Percentiles rank a stretch among this genome's conserved stretches.
phyloP scores from a whole-genome alignment of 2,888 invertebrate species.

The Dascillus cervinus region DNA sequence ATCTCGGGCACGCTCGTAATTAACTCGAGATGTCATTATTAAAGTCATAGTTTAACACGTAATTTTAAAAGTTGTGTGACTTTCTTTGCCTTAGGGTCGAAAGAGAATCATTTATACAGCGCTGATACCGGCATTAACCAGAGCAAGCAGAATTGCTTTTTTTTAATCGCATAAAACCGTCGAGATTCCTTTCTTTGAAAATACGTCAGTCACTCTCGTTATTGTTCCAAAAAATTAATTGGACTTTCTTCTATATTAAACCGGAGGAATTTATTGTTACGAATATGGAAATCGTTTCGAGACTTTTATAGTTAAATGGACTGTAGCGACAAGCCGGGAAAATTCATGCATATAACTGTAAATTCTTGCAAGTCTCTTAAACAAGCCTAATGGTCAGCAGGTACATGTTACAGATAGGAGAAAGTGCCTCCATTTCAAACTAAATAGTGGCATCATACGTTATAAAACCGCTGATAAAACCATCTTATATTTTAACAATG shows the following conservation, averaged over 20 bases:
- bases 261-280: too few species aligned
- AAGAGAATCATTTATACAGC: conserved; percentile 15
- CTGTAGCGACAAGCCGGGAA: too few species aligned
- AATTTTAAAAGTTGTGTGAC: conserved; percentile 33
- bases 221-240: too few species aligned
- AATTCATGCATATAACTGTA: too few species aligned
- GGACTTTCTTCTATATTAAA: too few species aligned
- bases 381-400: too few species aligned
- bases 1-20: too few species aligned
- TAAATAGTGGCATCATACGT: conserved; percentile 11
- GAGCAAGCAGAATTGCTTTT: conserved; percentile 14
- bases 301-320: too few species aligned
- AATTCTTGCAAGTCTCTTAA: too few species aligned
- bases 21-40: conserved; percentile 34
- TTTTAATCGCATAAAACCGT: not conserved
- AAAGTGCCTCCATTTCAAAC: conserved; percentile 37
- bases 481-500: conserved; percentile 31
- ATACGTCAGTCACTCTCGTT: too few species aligned
- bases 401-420: conserved; percentile 29
- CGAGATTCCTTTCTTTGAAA: not conserved
- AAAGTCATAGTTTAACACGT: conserved; percentile 31
- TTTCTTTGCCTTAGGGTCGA: conserved; percentile 31
- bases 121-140: conserved; percentile 20
- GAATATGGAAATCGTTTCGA: too few species aligned
- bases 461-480: conserved; percentile 17